These are phyloP conservation scores for Tetropium fuscum DNA, from an alignment of 2,888 invertebrate species.

Conservation along the genomic window DNA sequence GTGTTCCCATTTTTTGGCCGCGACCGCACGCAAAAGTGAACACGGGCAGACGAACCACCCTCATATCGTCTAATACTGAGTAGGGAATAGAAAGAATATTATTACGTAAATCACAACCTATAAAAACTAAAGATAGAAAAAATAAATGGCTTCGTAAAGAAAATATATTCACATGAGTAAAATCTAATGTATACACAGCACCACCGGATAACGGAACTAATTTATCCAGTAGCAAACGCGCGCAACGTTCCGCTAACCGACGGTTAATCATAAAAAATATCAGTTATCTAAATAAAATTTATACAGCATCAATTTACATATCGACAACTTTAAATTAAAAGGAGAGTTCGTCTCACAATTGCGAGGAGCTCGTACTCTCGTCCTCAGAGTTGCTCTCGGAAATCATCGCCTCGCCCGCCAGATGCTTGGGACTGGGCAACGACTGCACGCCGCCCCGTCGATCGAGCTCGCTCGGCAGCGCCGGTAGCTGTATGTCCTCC, in stretches of 20 bases:
- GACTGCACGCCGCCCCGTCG: conserved; percentile 53
- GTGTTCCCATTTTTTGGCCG: no score
- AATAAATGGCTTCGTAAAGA: conserved; percentile 38
- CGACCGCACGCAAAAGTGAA: no score
- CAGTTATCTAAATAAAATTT: conserved; percentile 36
- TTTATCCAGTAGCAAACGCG: conserved; percentile 19
- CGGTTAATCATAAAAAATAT: conserved; percentile 35
- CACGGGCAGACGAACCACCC: no score
- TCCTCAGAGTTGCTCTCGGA: conserved; percentile 74
- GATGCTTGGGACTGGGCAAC: conserved; percentile 71
- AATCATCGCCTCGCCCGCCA: conserved; percentile 78
- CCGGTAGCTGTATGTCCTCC: conserved; percentile 59
- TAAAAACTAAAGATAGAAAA: conserved; percentile 40
- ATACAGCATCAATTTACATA: conserved; percentile 35
- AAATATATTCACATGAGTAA: conserved; percentile 29
- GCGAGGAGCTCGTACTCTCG: conserved; percentile 69
- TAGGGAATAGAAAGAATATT: conserved; percentile 43
- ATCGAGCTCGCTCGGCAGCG: conserved; percentile 63
- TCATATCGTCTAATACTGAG: conserved; percentile 46
- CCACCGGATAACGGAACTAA: conserved; percentile 22
- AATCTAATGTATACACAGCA: conserved; percentile 32
- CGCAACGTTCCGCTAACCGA: conserved; percentile 19
- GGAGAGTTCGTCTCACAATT: conserved; percentile 55
- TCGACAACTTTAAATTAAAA: conserved; percentile 34
- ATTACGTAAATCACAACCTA: conserved; percentile 47